Conservation (phyloP, 1,140 invertebrate genomes). For the Atta cephalotes region DNA sequence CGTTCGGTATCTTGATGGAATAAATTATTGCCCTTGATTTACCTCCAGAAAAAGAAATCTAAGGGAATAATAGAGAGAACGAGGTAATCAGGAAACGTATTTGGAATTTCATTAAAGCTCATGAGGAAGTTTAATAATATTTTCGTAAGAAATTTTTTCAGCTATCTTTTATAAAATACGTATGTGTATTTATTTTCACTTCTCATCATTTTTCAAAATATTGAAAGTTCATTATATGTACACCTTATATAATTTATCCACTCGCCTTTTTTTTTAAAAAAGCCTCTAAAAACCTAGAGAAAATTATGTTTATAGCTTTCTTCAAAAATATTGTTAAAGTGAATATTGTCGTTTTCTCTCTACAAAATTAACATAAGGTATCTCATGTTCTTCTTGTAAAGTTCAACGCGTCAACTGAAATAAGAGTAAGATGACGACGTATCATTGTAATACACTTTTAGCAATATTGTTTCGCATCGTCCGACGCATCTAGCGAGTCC, state of each 20-base stretch:
- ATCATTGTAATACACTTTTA: neutral
- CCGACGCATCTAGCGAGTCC: neutral
- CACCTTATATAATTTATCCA: neutral
- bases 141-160: no score
- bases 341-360: neutral
- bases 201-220: no score
- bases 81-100: no score
- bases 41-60: no score
- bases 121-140: no score
- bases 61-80: no score
- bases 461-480: constrained; percentile 27
- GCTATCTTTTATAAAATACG: no score
- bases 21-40: no score
- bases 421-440: neutral
- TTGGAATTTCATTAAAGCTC: no score
- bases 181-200: no score
- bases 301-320: neutral
- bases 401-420: neutral
- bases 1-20: no score
- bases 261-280: neutral
- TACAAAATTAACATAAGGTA: constrained; percentile 4
- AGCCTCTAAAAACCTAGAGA: neutral
- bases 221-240: no score
- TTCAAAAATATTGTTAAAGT: neutral
- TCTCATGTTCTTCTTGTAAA: neutral